Evolutionary conservation across 1,140 invertebrate species (phyloP), one percentile per base, ranked within the genome.

Genomic region (Phymastichus coffea): DNA sequence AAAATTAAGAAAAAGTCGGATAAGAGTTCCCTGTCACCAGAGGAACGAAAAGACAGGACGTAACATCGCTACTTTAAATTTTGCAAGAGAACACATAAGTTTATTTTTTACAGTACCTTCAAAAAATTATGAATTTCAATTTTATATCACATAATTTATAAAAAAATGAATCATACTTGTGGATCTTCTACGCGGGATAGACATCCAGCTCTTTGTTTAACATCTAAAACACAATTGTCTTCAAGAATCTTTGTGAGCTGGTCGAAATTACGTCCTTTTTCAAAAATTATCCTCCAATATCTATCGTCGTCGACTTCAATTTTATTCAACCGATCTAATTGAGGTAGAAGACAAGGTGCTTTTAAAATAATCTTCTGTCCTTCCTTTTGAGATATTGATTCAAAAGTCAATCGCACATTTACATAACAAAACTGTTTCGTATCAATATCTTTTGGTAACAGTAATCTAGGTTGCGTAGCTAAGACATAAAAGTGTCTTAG

Each of bases 401-500:
- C 57, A 35, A 79, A 80, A 15, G 72, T 78, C 38, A 91, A 82
- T 68, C 85, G 83, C 43, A 97, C 81, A 55, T 90, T 87, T 6
- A 88, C 90, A 68, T 95, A 93, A 71, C 93, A 94, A 23, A 88
- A 81, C 64, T 86, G 84, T 26, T 87, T 84, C 9, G 87, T 90
- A 67, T 89, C 87, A 7, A 98, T 88, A 74, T 97, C 93, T 41
- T 88, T 83, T 0, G 95, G 94, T 52, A 98, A 80, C 33, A 98
- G 80, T 8, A 98, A 75, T 17, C 97, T 80, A 0, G 93, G 89
- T 74, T 98, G 93, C 9, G 90, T 89, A 2, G 95, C 95, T 49
- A 98, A 74, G 9, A 98, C 95, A 75, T 98, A 99, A 14, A 99
- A 79, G 80, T 99, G 97, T 26, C 96, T 81, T 63, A 98, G 87